Conservation (phyloP, 1,140 invertebrate genomes). For the Ptiloglossa arizonensis region DNA sequence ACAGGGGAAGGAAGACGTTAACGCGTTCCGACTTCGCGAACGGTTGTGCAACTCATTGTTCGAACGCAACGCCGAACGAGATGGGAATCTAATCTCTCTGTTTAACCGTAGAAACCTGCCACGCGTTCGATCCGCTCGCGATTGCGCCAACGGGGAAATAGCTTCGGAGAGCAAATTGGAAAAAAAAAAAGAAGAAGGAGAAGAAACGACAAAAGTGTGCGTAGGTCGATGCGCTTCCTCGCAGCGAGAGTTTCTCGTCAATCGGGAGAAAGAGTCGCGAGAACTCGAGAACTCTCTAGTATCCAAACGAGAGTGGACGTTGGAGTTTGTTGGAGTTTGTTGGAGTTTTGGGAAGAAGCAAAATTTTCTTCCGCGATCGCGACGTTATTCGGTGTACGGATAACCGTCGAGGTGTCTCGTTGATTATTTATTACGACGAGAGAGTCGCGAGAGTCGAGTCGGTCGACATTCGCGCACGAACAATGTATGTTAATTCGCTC, state of each 20-base stretch:
- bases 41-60: slow-evolving; percentile 61
- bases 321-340: too few species aligned
- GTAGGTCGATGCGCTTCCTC: neutral
- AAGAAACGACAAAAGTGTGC: neutral
- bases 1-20: slow-evolving; percentile 8
- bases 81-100: slow-evolving; percentile 20
- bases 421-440: too few species aligned
- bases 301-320: neutral
- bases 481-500: too few species aligned
- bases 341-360: too few species aligned
- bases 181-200: too few species aligned
- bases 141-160: neutral
- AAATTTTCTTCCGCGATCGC: too few species aligned
- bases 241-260: neutral
- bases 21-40: slow-evolving; percentile 13
- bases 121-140: slow-evolving; percentile 4
- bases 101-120: neutral
- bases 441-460: too few species aligned
- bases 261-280: too few species aligned
- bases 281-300: too few species aligned
- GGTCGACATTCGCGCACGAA: too few species aligned
- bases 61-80: slow-evolving; percentile 22
- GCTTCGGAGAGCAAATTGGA: neutral
- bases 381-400: too few species aligned
- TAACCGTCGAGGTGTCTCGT: too few species aligned